Base-by-base conservation (phyloP, 2,797 vertebrate species). In the Poeciliopsis infans region DNA sequence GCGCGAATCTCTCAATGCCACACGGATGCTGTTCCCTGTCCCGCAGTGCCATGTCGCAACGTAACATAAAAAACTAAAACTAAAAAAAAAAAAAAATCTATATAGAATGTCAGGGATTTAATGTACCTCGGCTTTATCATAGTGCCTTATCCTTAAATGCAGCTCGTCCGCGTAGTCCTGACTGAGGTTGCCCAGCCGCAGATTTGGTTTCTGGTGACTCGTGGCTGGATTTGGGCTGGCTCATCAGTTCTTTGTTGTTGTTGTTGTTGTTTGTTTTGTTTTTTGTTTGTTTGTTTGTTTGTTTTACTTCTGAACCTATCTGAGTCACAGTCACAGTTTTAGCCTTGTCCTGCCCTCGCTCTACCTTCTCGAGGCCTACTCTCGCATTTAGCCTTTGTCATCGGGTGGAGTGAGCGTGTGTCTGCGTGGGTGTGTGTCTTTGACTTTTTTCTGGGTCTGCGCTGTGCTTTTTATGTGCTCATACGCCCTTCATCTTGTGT, bases 61-160 rank as follows among this genome's bases (percentile, higher is more conserved):
- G 92, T 97, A 97, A 97, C 98, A 97, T 70, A 45, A 45, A 45
- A 15, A 43, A 41, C 12, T 13, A 51, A 51, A 51, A 51, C 49
- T 13, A 59, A 16, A 59, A 41, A 13, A 59, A 16, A 31, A 59
- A 57, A 43, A 13, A 69, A 69, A 69, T 43, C 25, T 46, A 45
- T n/a, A 70, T 70, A 96, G 97, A 98, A 98, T 97, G 97, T 99
- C 98, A 99, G 98, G 97, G 98, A 99, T 98, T 97, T 96, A 96
- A 96, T 96, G 97, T 99, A 99, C 98, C 98, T 99, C 98, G 97
- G 97, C 97, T 99, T 98, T 97, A 98, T 98, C 96, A 96, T 97
- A 98, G 98, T 99, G 98, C 98, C 98, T 99, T 99, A 99, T 97
- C 92, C 93, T 94, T 85, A 92, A 94, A 95, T 93, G 93, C 94